phyloP scores from a whole-genome alignment of 2,888 invertebrate genomes.

The Andrena fulva region DNA sequence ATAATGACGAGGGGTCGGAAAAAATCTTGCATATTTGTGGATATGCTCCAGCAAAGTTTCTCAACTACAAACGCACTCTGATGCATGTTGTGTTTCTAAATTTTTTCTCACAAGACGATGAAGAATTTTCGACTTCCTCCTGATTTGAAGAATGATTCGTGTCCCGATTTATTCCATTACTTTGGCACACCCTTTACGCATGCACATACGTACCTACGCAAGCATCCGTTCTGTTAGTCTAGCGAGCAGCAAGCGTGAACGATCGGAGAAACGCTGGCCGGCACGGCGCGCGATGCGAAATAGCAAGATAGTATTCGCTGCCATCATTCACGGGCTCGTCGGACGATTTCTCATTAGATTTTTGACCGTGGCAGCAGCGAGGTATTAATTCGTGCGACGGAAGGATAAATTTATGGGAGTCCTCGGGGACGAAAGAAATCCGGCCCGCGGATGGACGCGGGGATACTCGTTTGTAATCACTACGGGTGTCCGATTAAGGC shows the following conservation, averaged over 20 bases:
- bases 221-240: not conserved
- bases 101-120: too few species aligned
- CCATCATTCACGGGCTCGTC: constrained; percentile 65
- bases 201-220: not conserved
- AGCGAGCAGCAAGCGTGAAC: constrained; percentile 13
- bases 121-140: too few species aligned
- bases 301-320: constrained; percentile 58
- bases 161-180: not conserved
- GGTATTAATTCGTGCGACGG: constrained; percentile 70
- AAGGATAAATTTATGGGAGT: constrained; percentile 64
- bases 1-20: constrained; percentile 53
- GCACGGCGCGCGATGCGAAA: constrained; percentile 44
- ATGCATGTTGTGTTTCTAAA: too few species aligned
- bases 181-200: not conserved
- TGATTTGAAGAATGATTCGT: too few species aligned
- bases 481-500: constrained; percentile 68
- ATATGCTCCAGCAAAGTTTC: too few species aligned
- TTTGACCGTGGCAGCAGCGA: constrained; percentile 58
- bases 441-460: constrained; percentile 52
- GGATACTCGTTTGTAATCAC: constrained; percentile 67
- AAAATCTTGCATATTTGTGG: too few species aligned
- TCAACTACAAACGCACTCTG: too few species aligned
- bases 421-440: constrained; percentile 65
- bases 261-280: constrained; percentile 1
- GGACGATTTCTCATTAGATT: constrained; percentile 75